phyloP scores from a whole-genome alignment of 2,888 invertebrate species.

The Oligia fasciuncula region DNA sequence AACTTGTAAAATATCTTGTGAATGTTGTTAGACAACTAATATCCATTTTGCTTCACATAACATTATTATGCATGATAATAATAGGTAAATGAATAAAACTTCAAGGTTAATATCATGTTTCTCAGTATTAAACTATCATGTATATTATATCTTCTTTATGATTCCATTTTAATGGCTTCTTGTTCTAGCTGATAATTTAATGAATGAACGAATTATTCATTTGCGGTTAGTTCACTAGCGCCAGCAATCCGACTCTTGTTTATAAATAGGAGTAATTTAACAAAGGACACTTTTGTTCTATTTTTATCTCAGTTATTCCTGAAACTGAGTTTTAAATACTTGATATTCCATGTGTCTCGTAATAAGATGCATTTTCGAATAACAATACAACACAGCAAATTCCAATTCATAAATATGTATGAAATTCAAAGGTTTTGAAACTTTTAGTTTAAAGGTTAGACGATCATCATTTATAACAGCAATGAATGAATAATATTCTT shows the following conservation, averaged over 20 bases:
- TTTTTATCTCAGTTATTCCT: background rate
- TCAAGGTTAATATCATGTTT: slow-evolving; percentile 36
- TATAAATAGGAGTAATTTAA: slow-evolving; percentile 40
- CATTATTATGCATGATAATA: slow-evolving; percentile 6
- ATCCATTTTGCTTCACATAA: slow-evolving; percentile 14
- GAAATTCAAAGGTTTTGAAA: slow-evolving; percentile 2
- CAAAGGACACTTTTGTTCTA: slow-evolving; percentile 22
- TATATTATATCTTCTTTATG: slow-evolving; percentile 4
- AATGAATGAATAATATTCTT: background rate
- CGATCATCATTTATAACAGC: background rate
- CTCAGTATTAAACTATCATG: background rate
- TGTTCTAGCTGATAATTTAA: slow-evolving; percentile 28
- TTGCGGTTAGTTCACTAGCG: slow-evolving; percentile 31
- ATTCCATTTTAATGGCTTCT: slow-evolving; percentile 23
- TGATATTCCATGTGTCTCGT: background rate
- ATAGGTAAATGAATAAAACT: slow-evolving; percentile 10
- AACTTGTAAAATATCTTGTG: slow-evolving; percentile 1
- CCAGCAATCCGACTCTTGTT: background rate
- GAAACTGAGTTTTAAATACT: slow-evolving; percentile 11
- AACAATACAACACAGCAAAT: background rate
- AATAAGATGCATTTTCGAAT: background rate
- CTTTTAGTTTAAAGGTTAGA: slow-evolving; percentile 9
- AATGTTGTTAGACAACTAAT: slow-evolving; percentile 12
- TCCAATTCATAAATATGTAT: slow-evolving; percentile 14
- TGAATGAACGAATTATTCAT: slow-evolving; percentile 49